These are phyloP conservation scores for Leptestheria dahalacensis DNA, from an alignment of 1,140 invertebrate genomes.

Conservation along the genomic window DNA sequence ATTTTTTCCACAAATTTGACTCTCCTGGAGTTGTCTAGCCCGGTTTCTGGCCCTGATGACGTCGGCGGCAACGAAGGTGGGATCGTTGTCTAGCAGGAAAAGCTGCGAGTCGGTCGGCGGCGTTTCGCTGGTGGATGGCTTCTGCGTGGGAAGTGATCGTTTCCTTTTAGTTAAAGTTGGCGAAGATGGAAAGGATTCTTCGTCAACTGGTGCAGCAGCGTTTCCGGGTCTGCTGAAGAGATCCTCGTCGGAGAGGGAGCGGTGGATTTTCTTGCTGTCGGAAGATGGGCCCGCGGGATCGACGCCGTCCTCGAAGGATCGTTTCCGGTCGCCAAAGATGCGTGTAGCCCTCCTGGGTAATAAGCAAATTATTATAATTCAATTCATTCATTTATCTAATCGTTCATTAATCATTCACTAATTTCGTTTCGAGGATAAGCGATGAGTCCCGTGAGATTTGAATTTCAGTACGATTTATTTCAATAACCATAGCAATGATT, in stretches of 20 bases:
- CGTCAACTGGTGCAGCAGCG: background rate
- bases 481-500: too few species aligned
- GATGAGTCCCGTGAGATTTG: too few species aligned
- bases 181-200: background rate
- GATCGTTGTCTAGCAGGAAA: background rate
- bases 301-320: background rate
- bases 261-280: background rate
- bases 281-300: background rate
- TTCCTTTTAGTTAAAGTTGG: background rate
- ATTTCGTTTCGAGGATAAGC: too few species aligned
- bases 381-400: too few species aligned
- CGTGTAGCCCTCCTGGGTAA: too few species aligned
- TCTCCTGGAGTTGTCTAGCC: constrained; percentile 18
- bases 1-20: constrained; percentile 9
- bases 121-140: background rate
- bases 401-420: too few species aligned
- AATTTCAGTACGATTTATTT: too few species aligned
- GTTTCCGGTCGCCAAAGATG: background rate
- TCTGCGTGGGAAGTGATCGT: background rate
- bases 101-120: background rate
- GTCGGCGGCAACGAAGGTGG: background rate
- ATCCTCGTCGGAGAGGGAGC: background rate
- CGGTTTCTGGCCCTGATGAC: constrained; percentile 9
- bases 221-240: background rate
- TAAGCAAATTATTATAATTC: too few species aligned